Base-by-base conservation (phyloP, 2,113 vertebrate species). In the Mixornis gularis region DNA sequence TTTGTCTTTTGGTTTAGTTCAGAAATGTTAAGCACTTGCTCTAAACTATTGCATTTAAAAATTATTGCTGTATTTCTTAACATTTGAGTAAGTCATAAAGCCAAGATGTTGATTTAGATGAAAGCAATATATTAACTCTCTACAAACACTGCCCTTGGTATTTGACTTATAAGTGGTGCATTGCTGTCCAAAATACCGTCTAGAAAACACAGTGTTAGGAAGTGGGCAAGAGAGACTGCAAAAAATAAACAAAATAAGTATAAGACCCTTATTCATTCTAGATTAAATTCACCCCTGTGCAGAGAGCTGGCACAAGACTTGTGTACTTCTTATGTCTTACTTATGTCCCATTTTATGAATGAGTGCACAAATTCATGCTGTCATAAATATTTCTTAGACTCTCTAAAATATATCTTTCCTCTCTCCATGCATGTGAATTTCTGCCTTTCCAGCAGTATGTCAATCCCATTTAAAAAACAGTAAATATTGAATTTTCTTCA, bases 191-290 rank as follows among this genome's bases (percentile, higher is more conserved):
- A 70, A 93, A 94, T 59, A 84, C 10, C 2, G 0, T 21, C 63
- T 94, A 85, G 90, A 64, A 89, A 76, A 53, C 69, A 85, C 20
- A 38, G 36, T 85, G 76, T 64, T 84, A 86, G 60, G 85, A 93
- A 93, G 12, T 56, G 64, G n/a, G 52, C 77, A 86, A 86, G 52
- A 83, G 60, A 40, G 48, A 74, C 68, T 84, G 64, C 12, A 68
- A 82, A 91, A 95, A 79, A 56, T 48, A 95, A 92, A 92, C 40
- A 70, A 95, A 90, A 73, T 55, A 77, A 83, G 69, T 95, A 83
- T 90, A 94, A 95, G 68, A 65, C 43, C 38, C 78, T 88, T 86
- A 93, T 90, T 94, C 92, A 95, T 86, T 80, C 80, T 30, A 38
- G 69, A 83, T 84, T 63, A 84, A 94, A 95, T 74, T 90, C 86